These are phyloP conservation scores for Panonychus citri DNA, from an alignment of 1,140 invertebrate genomes.

Conservation along the genomic window DNA sequence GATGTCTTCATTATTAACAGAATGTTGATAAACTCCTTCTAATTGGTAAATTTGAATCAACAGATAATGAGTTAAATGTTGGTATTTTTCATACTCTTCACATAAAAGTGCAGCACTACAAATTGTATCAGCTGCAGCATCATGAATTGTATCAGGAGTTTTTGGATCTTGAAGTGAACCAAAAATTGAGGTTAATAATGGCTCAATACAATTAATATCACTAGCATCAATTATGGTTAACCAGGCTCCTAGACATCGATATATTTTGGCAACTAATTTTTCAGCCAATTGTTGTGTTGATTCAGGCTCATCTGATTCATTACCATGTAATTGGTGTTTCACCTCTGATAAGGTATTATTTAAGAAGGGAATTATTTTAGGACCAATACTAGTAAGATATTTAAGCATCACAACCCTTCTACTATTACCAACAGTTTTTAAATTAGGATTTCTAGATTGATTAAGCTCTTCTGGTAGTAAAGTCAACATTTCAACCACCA, in stretches of 20 bases:
- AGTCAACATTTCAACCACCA: constrained; percentile 55
- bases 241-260: constrained; percentile 10
- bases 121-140: constrained; percentile 10
- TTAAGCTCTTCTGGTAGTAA: constrained; percentile 85
- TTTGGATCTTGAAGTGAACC: constrained; percentile 6
- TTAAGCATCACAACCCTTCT: constrained; percentile 53
- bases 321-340: background rate
- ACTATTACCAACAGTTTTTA: constrained; percentile 67
- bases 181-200: constrained; percentile 7
- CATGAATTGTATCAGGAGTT: constrained; percentile 7
- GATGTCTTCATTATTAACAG: constrained; percentile 73
- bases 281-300: background rate
- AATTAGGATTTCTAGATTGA: constrained; percentile 26
- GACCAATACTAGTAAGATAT: constrained; percentile 34
- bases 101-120: constrained; percentile 6
- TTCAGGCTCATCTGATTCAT: background rate
- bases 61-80: constrained; percentile 43
- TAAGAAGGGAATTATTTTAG: constrained; percentile 21
- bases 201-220: constrained; percentile 2
- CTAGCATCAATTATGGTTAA: constrained; percentile 1
- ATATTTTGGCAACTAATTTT: constrained; percentile 7
- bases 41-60: constrained; percentile 55
- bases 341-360: constrained; percentile 1
- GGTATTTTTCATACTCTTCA: constrained; percentile 39
- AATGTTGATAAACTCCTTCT: constrained; percentile 64